Evolutionary conservation across 2,113 vertebrate species (phyloP), one percentile per base, ranked within the genome.

Genomic region (Elaphurus davidianus): DNA sequence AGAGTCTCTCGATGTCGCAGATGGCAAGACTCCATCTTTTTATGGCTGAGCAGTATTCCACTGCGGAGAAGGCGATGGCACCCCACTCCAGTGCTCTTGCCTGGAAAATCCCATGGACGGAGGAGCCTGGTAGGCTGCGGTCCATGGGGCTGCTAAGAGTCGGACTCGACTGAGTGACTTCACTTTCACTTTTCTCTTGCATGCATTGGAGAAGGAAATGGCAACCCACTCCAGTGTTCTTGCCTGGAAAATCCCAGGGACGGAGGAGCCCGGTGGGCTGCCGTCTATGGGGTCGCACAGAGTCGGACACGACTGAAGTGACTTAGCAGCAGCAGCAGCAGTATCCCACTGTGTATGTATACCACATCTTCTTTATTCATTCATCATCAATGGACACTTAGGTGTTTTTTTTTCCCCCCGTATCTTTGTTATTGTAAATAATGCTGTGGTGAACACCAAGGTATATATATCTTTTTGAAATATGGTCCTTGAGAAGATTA

Each of bases 381-480:
- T n/a, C 47, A 23, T 82, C 79, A 82, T 54, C 11, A 13, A 13
- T 23, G 30, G 79, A 21, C 79, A 82, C 6, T 13, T 23, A 14
- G 30, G 79, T 23, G 7, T 47, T 11, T 52, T n/a, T n/a, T 36
- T 17, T n/a, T 19, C 0, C 7, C 0, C 1, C 67, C 4, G 23
- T 40, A 54, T 54, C 30, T 52, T n/a, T 21, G 79, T 50, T 54
- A 82, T n/a, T 11, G 33, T 82, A 82, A 54, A n/a, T 13, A 82
- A 54, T n/a, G 79, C 30, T 82, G 30, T 4, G 17, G 79, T 82
- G 50, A n/a, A 54, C 79, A 54, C 50, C 33, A 3, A 23, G 11
- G 30, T 23, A 19, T n/a, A 82, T 54, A 23, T n/a, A 82, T 82
- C 30, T 82, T 82, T 52, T 52, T 82, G 79, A 82, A 82, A 54